Conservation (phyloP, 2,113 vertebrate species). For the Stigmatopora argus region DNA sequence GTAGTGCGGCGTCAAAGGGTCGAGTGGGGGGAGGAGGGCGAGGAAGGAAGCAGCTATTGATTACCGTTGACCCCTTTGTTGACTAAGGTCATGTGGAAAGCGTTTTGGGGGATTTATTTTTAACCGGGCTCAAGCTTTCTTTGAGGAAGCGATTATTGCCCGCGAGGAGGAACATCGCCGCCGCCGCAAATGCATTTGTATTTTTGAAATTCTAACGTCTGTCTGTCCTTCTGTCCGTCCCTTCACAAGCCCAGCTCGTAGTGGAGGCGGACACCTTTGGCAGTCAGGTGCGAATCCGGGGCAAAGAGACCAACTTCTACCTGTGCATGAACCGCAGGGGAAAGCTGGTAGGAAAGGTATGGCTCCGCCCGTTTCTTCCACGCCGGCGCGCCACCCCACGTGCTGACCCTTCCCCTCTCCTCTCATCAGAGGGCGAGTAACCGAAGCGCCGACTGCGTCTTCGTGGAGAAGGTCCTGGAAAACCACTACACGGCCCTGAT, state of each 20-base stretch:
- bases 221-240: constrained; percentile 67
- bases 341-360: constrained; percentile 78
- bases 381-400: background rate
- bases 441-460: constrained; percentile 73
- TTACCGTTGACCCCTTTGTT: constrained; percentile 71
- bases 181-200: background rate
- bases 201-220: constrained; percentile 58
- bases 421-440: constrained; percentile 72
- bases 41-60: constrained; percentile 67
- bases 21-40: constrained; percentile 9
- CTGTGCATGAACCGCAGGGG: constrained; percentile 78
- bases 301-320: constrained; percentile 77
- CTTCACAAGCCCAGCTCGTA: constrained; percentile 80
- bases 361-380: constrained; percentile 21
- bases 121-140: constrained; percentile 62
- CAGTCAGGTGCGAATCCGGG: constrained; percentile 78
- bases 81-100: constrained; percentile 69
- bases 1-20: constrained; percentile 30
- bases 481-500: constrained; percentile 79
- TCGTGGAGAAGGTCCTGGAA: constrained; percentile 78
- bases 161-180: constrained; percentile 30
- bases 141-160: constrained; percentile 45
- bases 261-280: constrained; percentile 80
- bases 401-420: constrained; percentile 24
- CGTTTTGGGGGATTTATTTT: constrained; percentile 70